Base-by-base conservation (phyloP, 2,797 vertebrate species). In the Crax fasciolata region DNA sequence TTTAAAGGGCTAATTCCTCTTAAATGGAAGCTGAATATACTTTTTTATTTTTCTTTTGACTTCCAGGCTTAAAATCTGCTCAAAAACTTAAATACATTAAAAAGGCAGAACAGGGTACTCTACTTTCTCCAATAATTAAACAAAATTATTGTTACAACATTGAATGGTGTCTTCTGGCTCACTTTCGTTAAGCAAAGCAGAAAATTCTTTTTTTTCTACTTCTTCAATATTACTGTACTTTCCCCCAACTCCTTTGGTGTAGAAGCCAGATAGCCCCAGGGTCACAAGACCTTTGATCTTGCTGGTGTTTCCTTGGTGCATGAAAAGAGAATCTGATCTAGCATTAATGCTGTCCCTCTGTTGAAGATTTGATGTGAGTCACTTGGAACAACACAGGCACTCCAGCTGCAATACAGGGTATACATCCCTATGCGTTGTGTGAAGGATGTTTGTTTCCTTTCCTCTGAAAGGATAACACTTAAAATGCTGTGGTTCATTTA, bases 391-490 rank as follows among this genome's bases (percentile, higher is more conserved):
- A 7, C 51, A 43, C 5, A 72, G 27, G 73, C 41, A 16, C 8
- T 71, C 38, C 35, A 91, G 67, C 55, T 61, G 11, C 2, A 0
- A 30, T 1, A 48, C 32, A 54, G 18, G 59, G 10, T 9, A 28
- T 41, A 63, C 16, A 58, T 4, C 2, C 70, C 43, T 38, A 27
- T 28, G 28, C 14, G n/a, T 74, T 90, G 84, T 61, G 38, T 93
- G 80, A 93, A 71, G 20, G 46, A 84, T 93, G 59, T 82, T 90
- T 96, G 79, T 95, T 93, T 89, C 84, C 81, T 78, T 86, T 93
- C 48, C 61, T 76, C 55, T 43, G 59, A 90, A 93, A 88, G 44
- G 21, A 41, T 51, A 90, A 61, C 54, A 78, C 19, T 95, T 94
- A 66, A 67, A 94, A 92, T 68, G 62, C 38, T 65, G 77, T 92